A percentile compares a stretch with the other conserved stretches of the same genome.
Evolutionary conservation across 2,888 invertebrate genomes (phyloP).

Genomic region (Melieria crassipennis): DNA sequence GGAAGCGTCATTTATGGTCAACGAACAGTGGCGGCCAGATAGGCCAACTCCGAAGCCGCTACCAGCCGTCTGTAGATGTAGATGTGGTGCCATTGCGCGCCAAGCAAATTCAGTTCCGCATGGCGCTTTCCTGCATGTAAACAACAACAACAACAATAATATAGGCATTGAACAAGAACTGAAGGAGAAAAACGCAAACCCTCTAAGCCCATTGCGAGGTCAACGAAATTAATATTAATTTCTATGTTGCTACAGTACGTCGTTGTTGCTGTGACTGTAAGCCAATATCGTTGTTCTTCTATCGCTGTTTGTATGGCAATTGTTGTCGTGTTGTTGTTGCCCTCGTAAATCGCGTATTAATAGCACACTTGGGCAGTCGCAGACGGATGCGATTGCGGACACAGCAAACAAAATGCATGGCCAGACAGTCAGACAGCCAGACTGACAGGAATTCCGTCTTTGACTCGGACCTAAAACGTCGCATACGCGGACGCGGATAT

Average conservation of each 20-base stretch:
- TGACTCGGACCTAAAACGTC: too few species aligned
- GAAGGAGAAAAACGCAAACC: not conserved
- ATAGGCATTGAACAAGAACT: not conserved
- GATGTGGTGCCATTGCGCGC: not conserved
- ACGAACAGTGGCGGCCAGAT: not conserved
- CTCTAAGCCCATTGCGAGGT: slow-evolving; percentile 1
- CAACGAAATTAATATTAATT: slow-evolving; percentile 3
- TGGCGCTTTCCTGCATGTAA: not conserved
- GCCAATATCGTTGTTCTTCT: too few species aligned
- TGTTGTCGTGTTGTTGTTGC: not conserved
- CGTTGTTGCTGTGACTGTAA: too few species aligned
- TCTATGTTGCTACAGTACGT: not conserved
- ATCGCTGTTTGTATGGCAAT: not conserved
- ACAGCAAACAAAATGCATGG: not conserved
- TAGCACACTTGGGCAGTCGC: not conserved
- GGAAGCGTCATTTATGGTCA: too few species aligned
- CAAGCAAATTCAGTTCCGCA: not conserved
- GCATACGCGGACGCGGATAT: too few species aligned
- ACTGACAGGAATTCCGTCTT: too few species aligned
- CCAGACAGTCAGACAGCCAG: not conserved
- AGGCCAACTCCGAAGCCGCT: not conserved
- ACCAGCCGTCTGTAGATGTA: not conserved
- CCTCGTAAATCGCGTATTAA: slow-evolving; percentile 5
- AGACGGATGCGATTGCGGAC: not conserved
- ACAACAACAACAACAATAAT: not conserved